Evolutionary conservation across 2,888 invertebrate species (phyloP).

Genomic region (Gastracanthus pulcherrimus): DNA sequence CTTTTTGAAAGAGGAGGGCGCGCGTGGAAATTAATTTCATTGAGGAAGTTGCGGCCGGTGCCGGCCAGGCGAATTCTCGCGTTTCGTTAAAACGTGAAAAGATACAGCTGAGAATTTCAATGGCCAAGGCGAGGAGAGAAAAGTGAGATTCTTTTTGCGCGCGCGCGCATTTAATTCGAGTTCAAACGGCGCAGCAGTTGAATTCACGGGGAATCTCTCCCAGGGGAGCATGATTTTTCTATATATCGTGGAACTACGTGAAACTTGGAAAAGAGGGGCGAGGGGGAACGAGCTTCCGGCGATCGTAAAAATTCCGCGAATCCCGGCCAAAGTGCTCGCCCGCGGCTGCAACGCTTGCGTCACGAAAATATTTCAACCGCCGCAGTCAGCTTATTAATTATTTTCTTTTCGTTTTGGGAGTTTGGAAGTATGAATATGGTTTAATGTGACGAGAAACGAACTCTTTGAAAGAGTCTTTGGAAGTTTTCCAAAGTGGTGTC

Average conservation of each 20-base stretch:
- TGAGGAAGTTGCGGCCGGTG: background rate
- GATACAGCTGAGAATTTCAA: no score
- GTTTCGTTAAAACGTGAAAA: background rate
- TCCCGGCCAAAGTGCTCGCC: background rate
- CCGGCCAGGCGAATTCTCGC: background rate
- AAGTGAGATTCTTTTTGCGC: no score
- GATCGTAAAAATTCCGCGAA: background rate
- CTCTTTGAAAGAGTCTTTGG: background rate
- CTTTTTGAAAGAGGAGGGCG: background rate
- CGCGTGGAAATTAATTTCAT: background rate
- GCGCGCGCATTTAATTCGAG: no score
- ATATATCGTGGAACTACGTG: background rate
- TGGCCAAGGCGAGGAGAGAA: no score
- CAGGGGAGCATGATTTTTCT: background rate
- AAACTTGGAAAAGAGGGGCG: background rate
- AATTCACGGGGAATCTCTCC: background rate
- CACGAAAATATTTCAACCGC: slow-evolving; percentile 1
- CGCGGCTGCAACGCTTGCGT: no score
- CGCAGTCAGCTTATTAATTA: background rate
- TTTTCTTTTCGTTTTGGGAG: background rate
- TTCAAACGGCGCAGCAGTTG: no score
- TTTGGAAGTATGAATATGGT: background rate
- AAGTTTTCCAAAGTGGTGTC: background rate
- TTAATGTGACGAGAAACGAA: background rate
- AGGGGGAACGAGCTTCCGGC: no score